Percentiles rank a stretch among this genome's conserved stretches.
phyloP scores from a whole-genome alignment of 1,140 invertebrate genomes.

The Bombus turneri region DNA sequence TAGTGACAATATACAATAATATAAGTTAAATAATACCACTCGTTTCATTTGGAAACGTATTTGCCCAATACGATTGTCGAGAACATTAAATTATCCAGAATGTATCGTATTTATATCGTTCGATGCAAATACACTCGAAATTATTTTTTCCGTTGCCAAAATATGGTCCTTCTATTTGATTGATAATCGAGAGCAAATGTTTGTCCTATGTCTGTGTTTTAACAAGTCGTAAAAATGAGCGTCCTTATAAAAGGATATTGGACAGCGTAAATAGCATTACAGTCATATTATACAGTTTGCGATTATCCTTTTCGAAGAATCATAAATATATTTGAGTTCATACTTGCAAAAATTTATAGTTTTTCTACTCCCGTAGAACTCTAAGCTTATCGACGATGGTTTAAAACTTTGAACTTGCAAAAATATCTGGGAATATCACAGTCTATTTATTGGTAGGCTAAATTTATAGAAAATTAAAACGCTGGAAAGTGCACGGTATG shows the following conservation, averaged over 20 bases:
- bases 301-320: not conserved
- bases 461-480: too few species aligned
- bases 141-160: not conserved
- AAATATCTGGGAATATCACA: too few species aligned
- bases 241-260: not conserved
- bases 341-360: not conserved
- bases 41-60: not conserved
- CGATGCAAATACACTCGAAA: not conserved
- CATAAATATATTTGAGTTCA: not conserved
- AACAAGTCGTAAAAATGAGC: not conserved
- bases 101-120: not conserved
- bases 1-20: too few species aligned
- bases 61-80: not conserved
- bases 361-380: not conserved
- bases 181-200: not conserved
- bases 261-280: not conserved
- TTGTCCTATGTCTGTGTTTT: not conserved
- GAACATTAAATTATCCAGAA: not conserved
- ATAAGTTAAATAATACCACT: not conserved
- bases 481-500: too few species aligned
- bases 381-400: too few species aligned
- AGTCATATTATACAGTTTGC: not conserved
- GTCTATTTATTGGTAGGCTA: too few species aligned
- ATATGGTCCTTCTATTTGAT: not conserved
- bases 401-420: too few species aligned